A percentile compares a stretch with the other conserved stretches of the same genome.
phyloP scores from a whole-genome alignment of 1,140 invertebrate genomes.

The Zaprionus ghesquierei region DNA sequence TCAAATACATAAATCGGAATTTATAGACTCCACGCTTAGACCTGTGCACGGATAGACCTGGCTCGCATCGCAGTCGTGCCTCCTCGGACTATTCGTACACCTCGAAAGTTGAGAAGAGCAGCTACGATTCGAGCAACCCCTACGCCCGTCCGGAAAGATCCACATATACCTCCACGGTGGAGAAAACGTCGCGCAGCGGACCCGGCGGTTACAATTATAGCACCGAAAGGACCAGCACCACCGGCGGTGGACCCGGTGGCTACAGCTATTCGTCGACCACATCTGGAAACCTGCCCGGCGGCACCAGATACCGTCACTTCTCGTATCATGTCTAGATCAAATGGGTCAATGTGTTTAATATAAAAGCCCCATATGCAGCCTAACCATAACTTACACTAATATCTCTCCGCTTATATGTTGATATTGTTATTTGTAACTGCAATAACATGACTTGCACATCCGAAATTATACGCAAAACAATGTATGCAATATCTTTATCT shows the following conservation, averaged over 20 bases:
- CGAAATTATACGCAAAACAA: conserved; percentile 7
- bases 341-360: not conserved
- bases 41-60: conserved; percentile 90
- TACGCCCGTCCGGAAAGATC: conserved; percentile 85
- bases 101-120: conserved; percentile 85
- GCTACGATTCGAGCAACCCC: conserved; percentile 84
- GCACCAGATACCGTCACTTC: conserved; percentile 91
- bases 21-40: conserved; percentile 93
- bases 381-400: conserved; percentile 28
- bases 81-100: conserved; percentile 90
- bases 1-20: conserved; percentile 78
- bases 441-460: conserved; percentile 16
- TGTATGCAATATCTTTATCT: conserved; percentile 54
- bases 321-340: conserved; percentile 90
- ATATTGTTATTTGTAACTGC: conserved; percentile 35
- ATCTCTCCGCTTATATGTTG: conserved; percentile 25
- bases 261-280: conserved; percentile 91
- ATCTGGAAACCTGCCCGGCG: conserved; percentile 90
- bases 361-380: conserved; percentile 12
- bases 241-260: conserved; percentile 88
- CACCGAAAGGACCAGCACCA: conserved; percentile 88
- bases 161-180: conserved; percentile 87
- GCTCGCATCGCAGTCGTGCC: conserved; percentile 84
- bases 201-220: conserved; percentile 88
- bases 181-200: conserved; percentile 86